phyloP scores from a whole-genome alignment of 2,888 invertebrate species.

The Apomyelois bistriatella region DNA sequence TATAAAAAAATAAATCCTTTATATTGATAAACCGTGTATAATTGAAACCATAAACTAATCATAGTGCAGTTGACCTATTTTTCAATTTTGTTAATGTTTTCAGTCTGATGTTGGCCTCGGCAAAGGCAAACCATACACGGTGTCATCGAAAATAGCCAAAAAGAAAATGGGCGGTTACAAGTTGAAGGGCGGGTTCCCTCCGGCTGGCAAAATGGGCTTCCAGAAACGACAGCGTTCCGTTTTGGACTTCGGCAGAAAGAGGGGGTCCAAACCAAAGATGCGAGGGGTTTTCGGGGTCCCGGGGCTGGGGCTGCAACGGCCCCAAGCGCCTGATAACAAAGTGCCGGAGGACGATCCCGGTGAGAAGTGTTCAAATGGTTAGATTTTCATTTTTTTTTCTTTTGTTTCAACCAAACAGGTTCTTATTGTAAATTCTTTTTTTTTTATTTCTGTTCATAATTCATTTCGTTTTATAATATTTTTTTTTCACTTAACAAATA shows the following conservation, averaged over 20 bases:
- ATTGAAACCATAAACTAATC: too few relatives aligned
- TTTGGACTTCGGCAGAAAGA: constrained; percentile 87
- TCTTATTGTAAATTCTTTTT: too few relatives aligned
- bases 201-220: constrained; percentile 84
- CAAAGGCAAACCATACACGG: constrained; percentile 89
- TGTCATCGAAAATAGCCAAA: constrained; percentile 87
- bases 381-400: background rate
- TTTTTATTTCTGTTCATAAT: too few relatives aligned
- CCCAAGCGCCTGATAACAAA: constrained; percentile 79
- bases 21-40: too few relatives aligned
- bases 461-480: background rate
- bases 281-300: constrained; percentile 90
- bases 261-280: constrained; percentile 94
- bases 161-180: constrained; percentile 86
- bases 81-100: too few relatives aligned
- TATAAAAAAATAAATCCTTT: too few relatives aligned
- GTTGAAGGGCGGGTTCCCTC: constrained; percentile 82
- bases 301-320: constrained; percentile 86
- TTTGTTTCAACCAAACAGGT: too few relatives aligned
- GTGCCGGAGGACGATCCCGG: constrained; percentile 73
- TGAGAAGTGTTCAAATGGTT: constrained; percentile 27
- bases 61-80: too few relatives aligned
- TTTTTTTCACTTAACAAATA: too few relatives aligned
- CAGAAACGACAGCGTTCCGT: constrained; percentile 86
- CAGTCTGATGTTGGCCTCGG: constrained; percentile 84